Conservation (phyloP, 2,888 invertebrate species). For the Amphipyra berbera region DNA sequence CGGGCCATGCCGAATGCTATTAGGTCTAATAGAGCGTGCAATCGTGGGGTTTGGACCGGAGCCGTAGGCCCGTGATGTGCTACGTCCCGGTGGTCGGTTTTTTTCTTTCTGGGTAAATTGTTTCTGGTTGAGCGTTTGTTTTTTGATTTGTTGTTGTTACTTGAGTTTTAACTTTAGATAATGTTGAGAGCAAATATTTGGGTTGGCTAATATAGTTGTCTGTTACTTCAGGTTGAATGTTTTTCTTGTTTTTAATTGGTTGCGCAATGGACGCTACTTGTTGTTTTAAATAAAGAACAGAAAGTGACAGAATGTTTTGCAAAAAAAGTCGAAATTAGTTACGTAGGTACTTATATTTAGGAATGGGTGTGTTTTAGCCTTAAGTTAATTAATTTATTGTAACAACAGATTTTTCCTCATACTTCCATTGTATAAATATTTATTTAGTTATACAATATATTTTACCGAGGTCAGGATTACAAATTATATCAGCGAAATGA, state of each 20-base stretch:
- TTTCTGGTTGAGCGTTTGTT: constrained; percentile 60
- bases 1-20: constrained; percentile 83
- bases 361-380: no score
- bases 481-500: constrained; percentile 21
- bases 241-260: constrained; percentile 33
- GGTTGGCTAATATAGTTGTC: constrained; percentile 45
- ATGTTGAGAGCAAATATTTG: constrained; percentile 50
- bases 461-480: not conserved
- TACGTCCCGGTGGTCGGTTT: constrained; percentile 68
- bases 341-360: no score
- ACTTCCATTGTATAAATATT: no score
- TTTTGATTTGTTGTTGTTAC: constrained; percentile 64
- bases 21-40: constrained; percentile 79
- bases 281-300: no score
- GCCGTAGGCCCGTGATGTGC: constrained; percentile 21
- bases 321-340: no score
- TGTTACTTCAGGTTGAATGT: constrained; percentile 41
- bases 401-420: no score
- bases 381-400: no score
- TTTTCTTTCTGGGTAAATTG: constrained; percentile 59
- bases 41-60: constrained; percentile 66
- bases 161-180: constrained; percentile 49
- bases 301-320: no score
- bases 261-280: constrained; percentile 7
- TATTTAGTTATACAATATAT: no score